Percentiles rank a stretch among this genome's conserved stretches.
Conservation (phyloP, 2,113 vertebrate species). For the Pangasianodon gigas region DNA sequence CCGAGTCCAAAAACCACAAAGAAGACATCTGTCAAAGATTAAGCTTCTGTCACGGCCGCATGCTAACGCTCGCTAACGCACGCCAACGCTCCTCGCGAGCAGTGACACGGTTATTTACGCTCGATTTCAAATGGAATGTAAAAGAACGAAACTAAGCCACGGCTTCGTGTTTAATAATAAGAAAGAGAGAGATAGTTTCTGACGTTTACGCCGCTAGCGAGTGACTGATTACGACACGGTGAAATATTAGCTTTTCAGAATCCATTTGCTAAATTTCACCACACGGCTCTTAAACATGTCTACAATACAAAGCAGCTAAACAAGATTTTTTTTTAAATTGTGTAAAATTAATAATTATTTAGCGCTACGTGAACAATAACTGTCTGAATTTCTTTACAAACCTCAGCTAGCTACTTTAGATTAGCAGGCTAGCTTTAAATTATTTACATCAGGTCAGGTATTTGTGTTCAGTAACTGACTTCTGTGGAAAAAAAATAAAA, state of each 20-base stretch:
- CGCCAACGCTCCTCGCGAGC: not conserved
- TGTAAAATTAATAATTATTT: not conserved
- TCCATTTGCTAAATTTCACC: not conserved
- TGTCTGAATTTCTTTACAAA: not conserved
- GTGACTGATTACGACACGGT: not conserved
- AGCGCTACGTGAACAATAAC: not conserved
- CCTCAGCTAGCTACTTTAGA: not conserved
- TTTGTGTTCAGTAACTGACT: not conserved
- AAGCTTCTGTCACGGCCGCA: slow-evolving; percentile 40
- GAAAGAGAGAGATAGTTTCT: not conserved
- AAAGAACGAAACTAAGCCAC: not conserved
- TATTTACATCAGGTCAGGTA: no score
- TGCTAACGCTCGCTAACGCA: slow-evolving; percentile 19
- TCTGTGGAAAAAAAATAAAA: no score
- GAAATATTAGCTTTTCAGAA: not conserved
- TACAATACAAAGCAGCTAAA: not conserved
- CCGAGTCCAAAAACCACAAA: slow-evolving; percentile 4
- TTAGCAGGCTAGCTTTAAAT: not conserved
- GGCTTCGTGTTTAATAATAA: not conserved
- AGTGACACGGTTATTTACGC: slow-evolving; percentile 11
- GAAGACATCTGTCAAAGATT: slow-evolving; percentile 54
- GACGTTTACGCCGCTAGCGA: not conserved
- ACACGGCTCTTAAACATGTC: not conserved
- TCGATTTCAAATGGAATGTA: not conserved
- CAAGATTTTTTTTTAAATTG: not conserved